Base-by-base conservation (phyloP, 2,797 vertebrate genomes). In the Rousettus madagascariensis region DNA sequence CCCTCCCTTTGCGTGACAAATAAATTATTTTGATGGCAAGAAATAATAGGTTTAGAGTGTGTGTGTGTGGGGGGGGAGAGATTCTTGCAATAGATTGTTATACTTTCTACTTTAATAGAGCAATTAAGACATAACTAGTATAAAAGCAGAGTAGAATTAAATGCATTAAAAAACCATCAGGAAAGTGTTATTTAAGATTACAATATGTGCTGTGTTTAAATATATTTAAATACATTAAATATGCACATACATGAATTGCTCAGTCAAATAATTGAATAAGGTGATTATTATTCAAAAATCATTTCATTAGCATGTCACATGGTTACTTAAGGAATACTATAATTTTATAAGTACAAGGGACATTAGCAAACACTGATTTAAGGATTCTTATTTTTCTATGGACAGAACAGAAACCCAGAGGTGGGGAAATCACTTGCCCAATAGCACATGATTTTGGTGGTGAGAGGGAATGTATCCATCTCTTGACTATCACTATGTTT, bases 151-250 rank as follows among this genome's bases (percentile, higher is more conserved):
- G 24, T 74, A 91, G 51, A 78, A 79, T 72, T 30, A 83, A 51
- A 4, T 46, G 19, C 6, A 65, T 92, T 79, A 53, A 91, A 88
- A 93, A 89, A 51, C 28, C 6, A 82, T 41, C 30, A 79, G 79
- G 12, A 90, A 61, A 74, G 59, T 84, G 2, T 83, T 88, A 86
- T 51, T 55, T 49, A 86, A 51, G 33, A 55, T 68, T 91, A 69
- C 2, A 57, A 10, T 55, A 61, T 78, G 49, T 75, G 16, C 8
- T 88, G 5, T 33, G 12, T 72, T 86, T 57, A 86, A 95, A 74
- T 79, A 79, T 68, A 66, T 69, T 46, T 92, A 83, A 91, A 57
- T 55, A 33, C 3, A 51, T 90, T 95, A 84, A 79, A 74, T 59
- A 72, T 53, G 17, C 1, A 77, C 13, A 75, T n/a, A 75, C 72